Evolutionary conservation across 2,888 invertebrate genomes (phyloP).

Genomic region (Pelosia muscerda): DNA sequence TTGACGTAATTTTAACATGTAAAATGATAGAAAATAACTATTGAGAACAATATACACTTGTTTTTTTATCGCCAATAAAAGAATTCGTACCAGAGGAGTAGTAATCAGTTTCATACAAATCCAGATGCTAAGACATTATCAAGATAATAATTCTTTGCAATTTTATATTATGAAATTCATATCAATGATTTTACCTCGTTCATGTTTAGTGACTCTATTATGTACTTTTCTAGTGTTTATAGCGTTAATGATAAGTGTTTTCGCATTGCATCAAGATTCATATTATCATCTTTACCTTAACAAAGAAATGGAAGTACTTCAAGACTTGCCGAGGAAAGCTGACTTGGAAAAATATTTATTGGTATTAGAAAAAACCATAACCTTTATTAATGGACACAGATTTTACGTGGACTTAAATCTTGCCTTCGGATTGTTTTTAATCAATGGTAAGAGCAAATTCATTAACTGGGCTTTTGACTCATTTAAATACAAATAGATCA

Average conservation of each 20-base stretch:
- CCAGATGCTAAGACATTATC: neutral
- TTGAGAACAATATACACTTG: neutral
- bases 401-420: slow-evolving; percentile 18
- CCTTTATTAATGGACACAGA: slow-evolving; percentile 12
- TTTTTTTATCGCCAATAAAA: slow-evolving; percentile 6
- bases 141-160: neutral
- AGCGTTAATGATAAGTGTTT: slow-evolving; percentile 16
- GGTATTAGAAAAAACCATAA: slow-evolving; percentile 7
- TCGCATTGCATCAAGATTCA: slow-evolving; percentile 4
- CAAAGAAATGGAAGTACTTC: slow-evolving; percentile 9
- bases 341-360: slow-evolving; percentile 2
- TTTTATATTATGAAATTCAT: slow-evolving; percentile 2
- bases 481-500: neutral
- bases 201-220: slow-evolving; percentile 9
- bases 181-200: neutral
- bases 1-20: slow-evolving; percentile 1
- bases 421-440: slow-evolving; percentile 12
- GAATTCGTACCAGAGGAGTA: neutral
- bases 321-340: neutral
- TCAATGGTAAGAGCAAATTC: neutral
- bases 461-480: neutral
- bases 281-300: neutral
- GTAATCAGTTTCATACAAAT: slow-evolving; percentile 6
- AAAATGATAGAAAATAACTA: neutral
- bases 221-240: slow-evolving; percentile 10